Evolutionary conservation across 2,797 vertebrate species (phyloP), one percentile per base, ranked within the genome.

Genomic region (Pseudochromis fuscus): DNA sequence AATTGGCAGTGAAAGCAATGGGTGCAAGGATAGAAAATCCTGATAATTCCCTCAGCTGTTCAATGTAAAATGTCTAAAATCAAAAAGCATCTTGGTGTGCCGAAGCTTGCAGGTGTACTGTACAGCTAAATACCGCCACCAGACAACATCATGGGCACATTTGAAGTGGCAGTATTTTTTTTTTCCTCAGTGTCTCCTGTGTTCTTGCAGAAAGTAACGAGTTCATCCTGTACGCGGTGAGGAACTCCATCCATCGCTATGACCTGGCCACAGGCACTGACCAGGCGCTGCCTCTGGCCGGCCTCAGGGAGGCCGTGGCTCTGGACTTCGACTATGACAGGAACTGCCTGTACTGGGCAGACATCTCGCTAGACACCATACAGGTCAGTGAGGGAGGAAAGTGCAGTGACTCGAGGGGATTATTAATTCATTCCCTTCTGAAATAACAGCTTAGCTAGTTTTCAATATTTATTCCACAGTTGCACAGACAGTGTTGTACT

Each of bases 271-370:
- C 96, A 0, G 97, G 97, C 0, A 66, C 87, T n/a, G 96, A 95
- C 0, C 96, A 99, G 92, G 91, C 93, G 12, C 88, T 99, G 79
- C 98, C 98, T 2, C 91, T 99, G 68, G 91, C 91, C 0, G 97
- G 96, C 12, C 90, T 99, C 52, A 93, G 95, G 25, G 96, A 97
- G 1, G 96, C 97, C 0, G 96, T 99, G 52, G 97, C 98, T 9
- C 90, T 99, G 71, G 98, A 99, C 89, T 99, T 99, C 0, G 97
- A 99, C 93, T 98, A 96, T 0, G 96, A 97, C 23, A 94, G 49
- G 82, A 99, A 99, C 94, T 99, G 98, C 65, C 77, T 99, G n/a
- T 99, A 99, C 88, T 99, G 98, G 98, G 97, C 98, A 0, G 98
- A 99, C 67, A 95, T 99, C 88, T 97, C 96, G 0, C 91, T 98